Percentiles rank a stretch among this genome's conserved stretches.
Evolutionary conservation across 2,113 vertebrate genomes (phyloP).

Genomic region (Bos taurus): DNA sequence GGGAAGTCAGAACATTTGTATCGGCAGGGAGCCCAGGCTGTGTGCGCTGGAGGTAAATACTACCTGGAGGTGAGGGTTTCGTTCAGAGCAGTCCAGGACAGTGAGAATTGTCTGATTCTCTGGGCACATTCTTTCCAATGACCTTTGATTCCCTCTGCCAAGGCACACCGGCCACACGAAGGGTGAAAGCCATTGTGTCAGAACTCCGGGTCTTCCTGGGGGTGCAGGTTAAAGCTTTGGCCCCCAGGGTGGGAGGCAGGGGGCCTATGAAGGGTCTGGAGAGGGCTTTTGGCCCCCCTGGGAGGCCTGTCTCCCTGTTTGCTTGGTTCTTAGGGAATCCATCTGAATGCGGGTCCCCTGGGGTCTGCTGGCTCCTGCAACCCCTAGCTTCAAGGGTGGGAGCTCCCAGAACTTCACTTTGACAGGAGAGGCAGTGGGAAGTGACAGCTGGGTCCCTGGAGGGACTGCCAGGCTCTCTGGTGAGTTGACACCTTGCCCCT

Average conservation of each 20-base stretch:
- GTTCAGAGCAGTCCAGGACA: slow-evolving; percentile 61
- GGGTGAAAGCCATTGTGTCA: neutral
- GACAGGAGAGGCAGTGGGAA: neutral
- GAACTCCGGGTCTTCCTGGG: neutral
- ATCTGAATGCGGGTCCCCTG: neutral
- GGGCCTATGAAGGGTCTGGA: neutral
- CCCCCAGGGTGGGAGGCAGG: rapidly evolving
- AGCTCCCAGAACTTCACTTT: neutral
- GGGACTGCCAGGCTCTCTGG: neutral
- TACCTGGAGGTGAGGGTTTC: slow-evolving; percentile 76
- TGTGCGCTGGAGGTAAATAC: slow-evolving; percentile 81
- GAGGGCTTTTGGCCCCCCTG: neutral
- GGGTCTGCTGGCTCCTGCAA: neutral
- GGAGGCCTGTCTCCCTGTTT: neutral
- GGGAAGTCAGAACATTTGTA: slow-evolving; percentile 78
- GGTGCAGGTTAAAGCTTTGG: slow-evolving; percentile 23
- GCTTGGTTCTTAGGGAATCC: neutral
- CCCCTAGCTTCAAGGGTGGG: rapidly evolving
- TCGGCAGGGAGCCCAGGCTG: slow-evolving; percentile 80
- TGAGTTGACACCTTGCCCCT: neutral
- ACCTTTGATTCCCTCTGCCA: slow-evolving; percentile 53
- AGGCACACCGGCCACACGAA: neutral
- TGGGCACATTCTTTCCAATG: slow-evolving; percentile 60
- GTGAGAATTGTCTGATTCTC: slow-evolving; percentile 55
- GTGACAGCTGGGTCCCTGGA: neutral